These are phyloP conservation scores for Chondrilla cf. caribensis DNA, from an alignment of 37 sponge, comb jelly and placozoan species.

Conservation along the genomic window DNA sequence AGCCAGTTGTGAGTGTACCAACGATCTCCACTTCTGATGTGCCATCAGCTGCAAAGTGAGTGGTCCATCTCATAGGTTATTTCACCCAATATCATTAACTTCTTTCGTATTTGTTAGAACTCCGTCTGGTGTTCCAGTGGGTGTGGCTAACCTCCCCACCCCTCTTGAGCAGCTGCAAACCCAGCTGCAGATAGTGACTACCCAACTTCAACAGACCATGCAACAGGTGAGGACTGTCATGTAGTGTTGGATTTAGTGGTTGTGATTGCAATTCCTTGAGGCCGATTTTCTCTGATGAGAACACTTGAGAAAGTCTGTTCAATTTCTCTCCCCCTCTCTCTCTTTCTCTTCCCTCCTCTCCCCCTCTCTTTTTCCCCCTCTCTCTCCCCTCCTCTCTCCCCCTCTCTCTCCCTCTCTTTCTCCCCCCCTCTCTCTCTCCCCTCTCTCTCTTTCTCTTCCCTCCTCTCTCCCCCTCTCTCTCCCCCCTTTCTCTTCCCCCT, in stretches of 20 bases:
- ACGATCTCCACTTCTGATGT: too few relatives aligned
- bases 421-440: too few relatives aligned
- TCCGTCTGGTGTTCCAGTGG: background rate
- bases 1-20: too few relatives aligned
- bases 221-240: background rate
- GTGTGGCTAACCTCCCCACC: background rate
- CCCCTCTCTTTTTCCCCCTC: background rate
- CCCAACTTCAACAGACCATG: background rate
- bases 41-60: too few relatives aligned
- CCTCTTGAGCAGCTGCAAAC: conserved; percentile 1
- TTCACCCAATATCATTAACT: too few relatives aligned
- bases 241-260: too few relatives aligned
- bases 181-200: background rate
- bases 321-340: background rate
- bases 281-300: background rate
- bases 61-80: too few relatives aligned
- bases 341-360: conserved; percentile 9
- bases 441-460: background rate
- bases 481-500: background rate
- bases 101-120: too few relatives aligned
- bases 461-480: background rate
- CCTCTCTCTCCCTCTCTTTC: too few relatives aligned
- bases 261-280: background rate
- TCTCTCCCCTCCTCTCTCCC: too few relatives aligned
- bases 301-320: background rate